These are phyloP conservation scores for Ceratosolen solmsi DNA, from an alignment of 1,140 invertebrate genomes.

Conservation along the genomic window DNA sequence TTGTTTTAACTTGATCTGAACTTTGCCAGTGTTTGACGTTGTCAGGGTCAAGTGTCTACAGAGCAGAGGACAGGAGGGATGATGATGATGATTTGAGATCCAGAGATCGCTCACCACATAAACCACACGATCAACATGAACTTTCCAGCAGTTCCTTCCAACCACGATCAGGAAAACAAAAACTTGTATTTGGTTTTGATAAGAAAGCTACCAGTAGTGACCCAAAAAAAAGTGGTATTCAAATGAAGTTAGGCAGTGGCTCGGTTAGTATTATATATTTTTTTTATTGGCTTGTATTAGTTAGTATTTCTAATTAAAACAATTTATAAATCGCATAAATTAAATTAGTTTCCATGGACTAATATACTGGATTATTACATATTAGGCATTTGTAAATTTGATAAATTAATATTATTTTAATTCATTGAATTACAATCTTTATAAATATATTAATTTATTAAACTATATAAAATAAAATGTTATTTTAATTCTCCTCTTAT, in stretches of 20 bases:
- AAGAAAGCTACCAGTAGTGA: constrained; percentile 63
- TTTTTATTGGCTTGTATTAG: no score
- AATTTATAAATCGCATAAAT: no score
- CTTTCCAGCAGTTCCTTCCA: constrained; percentile 48
- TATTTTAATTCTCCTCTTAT: no score
- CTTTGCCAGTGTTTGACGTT: constrained; percentile 77
- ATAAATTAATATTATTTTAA: no score
- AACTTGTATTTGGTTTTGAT: constrained; percentile 68
- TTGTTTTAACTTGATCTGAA: constrained; percentile 76
- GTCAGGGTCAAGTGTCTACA: constrained; percentile 74
- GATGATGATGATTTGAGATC: constrained; percentile 56
- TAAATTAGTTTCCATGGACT: no score
- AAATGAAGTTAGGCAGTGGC: constrained; percentile 69
- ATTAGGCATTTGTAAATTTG: no score
- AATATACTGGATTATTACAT: no score
- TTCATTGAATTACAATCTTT: no score
- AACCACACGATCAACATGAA: constrained; percentile 63
- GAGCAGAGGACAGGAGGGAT: constrained; percentile 68
- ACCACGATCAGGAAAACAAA: constrained; percentile 60
- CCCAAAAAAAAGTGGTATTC: constrained; percentile 70
- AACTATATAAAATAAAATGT: no score
- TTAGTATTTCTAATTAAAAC: no score
- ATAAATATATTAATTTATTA: no score
- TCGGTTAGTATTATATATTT: constrained; percentile 61
- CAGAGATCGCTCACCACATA: constrained; percentile 69